Evolutionary conservation across 2,888 invertebrate genomes (phyloP), one percentile per base, ranked within the genome.

Genomic region (Heliconius erato): DNA sequence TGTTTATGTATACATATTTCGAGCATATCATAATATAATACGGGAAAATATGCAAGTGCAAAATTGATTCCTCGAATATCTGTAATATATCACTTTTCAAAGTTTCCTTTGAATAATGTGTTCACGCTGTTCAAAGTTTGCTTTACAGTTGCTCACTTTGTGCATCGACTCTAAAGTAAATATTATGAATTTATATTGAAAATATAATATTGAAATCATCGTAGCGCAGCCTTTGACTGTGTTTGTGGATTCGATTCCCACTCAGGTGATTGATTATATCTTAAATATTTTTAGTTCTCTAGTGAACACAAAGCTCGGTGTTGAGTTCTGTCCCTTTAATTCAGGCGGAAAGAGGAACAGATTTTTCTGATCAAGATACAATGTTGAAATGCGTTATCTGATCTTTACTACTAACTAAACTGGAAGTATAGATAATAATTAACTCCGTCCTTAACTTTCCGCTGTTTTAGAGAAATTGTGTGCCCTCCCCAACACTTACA

Each of bases 1-100:
- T 49, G 63, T 63, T 63, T 23, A 32, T n/a, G n/a, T 79, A 79
- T 68, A 28, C 7, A 35, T 35, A 82, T 77, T 77, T 72, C 63
- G 44, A 69, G 49, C 59, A n/a, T 76, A 12, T 6, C 28, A 74
- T 54, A 76, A 76, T 14, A 77, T 14, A 23, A 59, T 14, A n/a
- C 5, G 32, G 23, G 32, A 35, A 35, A 77, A 65, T 40, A n/a
- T 59, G 23, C 74, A 71, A 28, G 35, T 78, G 40, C 68, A 59
- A 83, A 80, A 83, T 80, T 78, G 80, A 80, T 80, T 54, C 49
- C 72, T 32, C 16, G 74, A 83, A 78, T 74, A 74, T 49, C 14
- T 40, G 71, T 83, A 84, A 84, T 85, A 84, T 84, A 86, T 86
- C 85, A 86, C 82, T 85, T 86, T 87, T 83, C 83, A 76, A 84